phyloP scores from a whole-genome alignment of 2,888 invertebrate species.

The Diachrysia chrysitis region DNA sequence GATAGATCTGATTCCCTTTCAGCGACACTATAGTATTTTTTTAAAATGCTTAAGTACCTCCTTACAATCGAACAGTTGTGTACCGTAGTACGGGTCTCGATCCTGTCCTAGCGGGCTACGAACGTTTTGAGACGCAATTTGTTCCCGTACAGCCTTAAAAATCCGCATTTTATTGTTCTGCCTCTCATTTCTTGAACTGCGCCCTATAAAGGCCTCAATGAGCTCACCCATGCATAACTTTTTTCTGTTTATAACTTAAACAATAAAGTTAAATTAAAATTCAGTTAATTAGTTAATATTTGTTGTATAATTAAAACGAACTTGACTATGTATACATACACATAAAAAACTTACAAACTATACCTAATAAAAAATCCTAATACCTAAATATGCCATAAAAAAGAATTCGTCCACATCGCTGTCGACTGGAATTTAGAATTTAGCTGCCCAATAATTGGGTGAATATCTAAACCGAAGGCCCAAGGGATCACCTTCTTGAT shows the following conservation, averaged over 20 bases:
- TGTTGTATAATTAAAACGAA: slow-evolving; percentile 8
- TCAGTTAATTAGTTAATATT: slow-evolving; percentile 34
- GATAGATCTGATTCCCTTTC: too few relatives aligned
- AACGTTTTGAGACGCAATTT: slow-evolving; percentile 82
- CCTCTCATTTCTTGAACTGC: slow-evolving; percentile 81
- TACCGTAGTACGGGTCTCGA: slow-evolving; percentile 71
- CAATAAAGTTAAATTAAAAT: slow-evolving; percentile 24
- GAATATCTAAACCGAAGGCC: too few relatives aligned
- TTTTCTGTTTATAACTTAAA: slow-evolving; percentile 55
- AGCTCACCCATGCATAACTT: slow-evolving; percentile 64
- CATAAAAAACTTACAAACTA: too few relatives aligned
- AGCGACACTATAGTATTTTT: too few relatives aligned
- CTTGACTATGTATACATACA: slow-evolving; percentile 14
- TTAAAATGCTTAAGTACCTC: too few relatives aligned
- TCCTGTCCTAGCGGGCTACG: slow-evolving; percentile 77
- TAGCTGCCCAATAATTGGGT: too few relatives aligned
- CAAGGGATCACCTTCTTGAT: too few relatives aligned
- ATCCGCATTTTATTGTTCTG: slow-evolving; percentile 86
- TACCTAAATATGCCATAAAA: too few relatives aligned
- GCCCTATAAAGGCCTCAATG: slow-evolving; percentile 70
- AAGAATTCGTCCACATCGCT: too few relatives aligned
- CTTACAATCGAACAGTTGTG: slow-evolving; percentile 5
- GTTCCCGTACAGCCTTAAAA: slow-evolving; percentile 86
- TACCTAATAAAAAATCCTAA: too few relatives aligned
- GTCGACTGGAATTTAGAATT: too few relatives aligned